Base-by-base conservation (phyloP, 1,140 invertebrate species). In the Microplitis demolitor region DNA sequence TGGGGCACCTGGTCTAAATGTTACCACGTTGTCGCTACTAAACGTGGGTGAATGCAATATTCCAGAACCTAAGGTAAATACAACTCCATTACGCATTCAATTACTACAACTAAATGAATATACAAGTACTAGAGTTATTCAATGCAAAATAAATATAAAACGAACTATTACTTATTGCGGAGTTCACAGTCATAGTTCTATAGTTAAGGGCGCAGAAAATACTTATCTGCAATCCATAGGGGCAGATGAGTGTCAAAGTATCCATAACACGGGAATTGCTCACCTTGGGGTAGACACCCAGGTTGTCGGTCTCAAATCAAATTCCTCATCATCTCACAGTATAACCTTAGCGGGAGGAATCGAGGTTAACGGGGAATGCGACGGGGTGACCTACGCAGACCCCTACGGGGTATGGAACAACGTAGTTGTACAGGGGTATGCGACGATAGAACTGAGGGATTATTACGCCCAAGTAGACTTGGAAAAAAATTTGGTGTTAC, bases 101-200 rank as follows among this genome's bases (percentile, higher is more conserved):
- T 33, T 79, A 0, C 13, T 80, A 8, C 78, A 79, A 71, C 3
- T 74, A 0, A 69, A 34, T n/a, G 74, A 77, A 1, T 76, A 56
- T 13, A 14, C 58, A 5, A 50, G 34, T 2, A 76, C 61, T 0
- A 8, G 54, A 2, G 74, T 73, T 3, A 62, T 16, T 0, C 77
- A 78, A 51, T 80, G 79, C 24, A 77, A 77, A 51, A 35, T 78
- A 0, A 68, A 72, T 37, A 63, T 80, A 2, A 37, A 69, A 4
- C 9, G 77, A 35, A 74, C 60, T 0, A 63, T 79, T 0, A 54
- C 39, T 11, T 51, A 79, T 8, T 80, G 75, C 35, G 77, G 78
- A 0, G 76, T 77, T 72, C 70, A 76, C 37, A 77, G 75, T 0
- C 78, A 80, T 13, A 54, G 39, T 0, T 77, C 77, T 0, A 31